A percentile compares a stretch with the other conserved stretches of the same genome.
These are phyloP conservation scores for Pangasius krempfi DNA, from an alignment of 2,797 vertebrate genomes.

Conservation along the genomic window DNA sequence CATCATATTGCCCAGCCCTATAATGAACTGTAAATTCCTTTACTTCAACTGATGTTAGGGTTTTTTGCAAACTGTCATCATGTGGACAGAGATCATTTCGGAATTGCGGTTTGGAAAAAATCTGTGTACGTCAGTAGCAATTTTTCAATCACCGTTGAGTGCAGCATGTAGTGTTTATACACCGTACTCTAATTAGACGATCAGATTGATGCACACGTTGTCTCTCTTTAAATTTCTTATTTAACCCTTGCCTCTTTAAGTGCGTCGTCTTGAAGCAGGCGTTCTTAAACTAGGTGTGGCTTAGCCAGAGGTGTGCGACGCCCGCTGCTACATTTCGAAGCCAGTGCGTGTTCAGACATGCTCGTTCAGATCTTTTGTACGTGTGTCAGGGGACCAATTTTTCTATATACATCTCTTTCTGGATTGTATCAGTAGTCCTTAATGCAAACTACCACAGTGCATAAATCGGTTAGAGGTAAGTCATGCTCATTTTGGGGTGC, in stretches of 20 bases:
- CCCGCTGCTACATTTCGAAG: neutral
- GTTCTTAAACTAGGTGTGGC: conserved; percentile 41
- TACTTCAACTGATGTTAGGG: neutral
- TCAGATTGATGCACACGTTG: neutral
- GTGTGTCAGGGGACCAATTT: neutral
- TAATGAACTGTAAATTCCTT: neutral
- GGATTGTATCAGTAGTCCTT: neutral
- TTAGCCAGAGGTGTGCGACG: conserved; percentile 36
- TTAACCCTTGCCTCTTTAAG: neutral
- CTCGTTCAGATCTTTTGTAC: neutral
- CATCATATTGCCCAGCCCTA: neutral
- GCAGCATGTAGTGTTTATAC: neutral
- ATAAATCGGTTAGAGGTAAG: conserved; percentile 25
- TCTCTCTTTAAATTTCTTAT: neutral
- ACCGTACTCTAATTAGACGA: neutral
- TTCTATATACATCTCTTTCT: neutral
- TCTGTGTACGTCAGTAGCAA: neutral
- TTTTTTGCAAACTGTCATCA: neutral
- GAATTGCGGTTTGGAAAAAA: neutral
- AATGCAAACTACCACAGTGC: neutral
- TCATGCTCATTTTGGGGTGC: neutral
- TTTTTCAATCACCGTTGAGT: neutral
- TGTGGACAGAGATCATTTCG: neutral
- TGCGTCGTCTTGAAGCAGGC: neutral
- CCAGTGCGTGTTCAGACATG: conserved; percentile 19